Percentiles rank a stretch among this genome's conserved stretches.
Conservation (phyloP, 2,113 vertebrate species). For the human region DNA sequence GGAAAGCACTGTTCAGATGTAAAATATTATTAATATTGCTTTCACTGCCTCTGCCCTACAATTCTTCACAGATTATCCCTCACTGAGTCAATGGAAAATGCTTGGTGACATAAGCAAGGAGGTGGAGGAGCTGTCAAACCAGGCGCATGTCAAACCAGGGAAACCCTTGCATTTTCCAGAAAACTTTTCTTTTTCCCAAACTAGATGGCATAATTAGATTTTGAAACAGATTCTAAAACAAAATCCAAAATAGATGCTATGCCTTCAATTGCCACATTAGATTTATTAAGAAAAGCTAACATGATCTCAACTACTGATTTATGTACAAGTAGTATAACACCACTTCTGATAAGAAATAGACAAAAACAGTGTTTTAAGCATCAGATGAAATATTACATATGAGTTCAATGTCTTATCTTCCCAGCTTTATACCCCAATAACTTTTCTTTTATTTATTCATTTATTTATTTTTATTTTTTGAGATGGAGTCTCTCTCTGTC, state of each 20-base stretch:
- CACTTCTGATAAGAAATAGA: not conserved
- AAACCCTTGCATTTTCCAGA: not conserved
- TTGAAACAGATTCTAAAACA: slow-evolving; percentile 16
- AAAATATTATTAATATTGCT: not conserved
- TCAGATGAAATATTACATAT: not conserved
- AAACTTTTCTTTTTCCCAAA: not conserved
- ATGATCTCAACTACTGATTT: not conserved
- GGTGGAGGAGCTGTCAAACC: too few species aligned
- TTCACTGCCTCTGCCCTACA: not conserved
- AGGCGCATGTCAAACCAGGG: too few species aligned
- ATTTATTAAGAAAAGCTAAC: not conserved
- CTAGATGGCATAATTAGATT: not conserved
- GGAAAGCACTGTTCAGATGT: not conserved
- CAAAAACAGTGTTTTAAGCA: not conserved
- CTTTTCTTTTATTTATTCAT: too few species aligned
- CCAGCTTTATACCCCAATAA: not conserved
- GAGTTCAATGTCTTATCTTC: not conserved
- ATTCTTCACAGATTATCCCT: not conserved
- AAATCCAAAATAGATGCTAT: not conserved
- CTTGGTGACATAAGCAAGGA: not conserved
- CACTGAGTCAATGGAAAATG: not conserved
- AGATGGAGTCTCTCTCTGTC: too few species aligned
- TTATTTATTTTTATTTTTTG: too few species aligned
- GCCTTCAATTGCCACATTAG: not conserved
- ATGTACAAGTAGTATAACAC: not conserved